Evolutionary conservation across 2,888 invertebrate genomes (phyloP), one percentile per base, ranked within the genome.

Genomic region (Philereme vetulata): DNA sequence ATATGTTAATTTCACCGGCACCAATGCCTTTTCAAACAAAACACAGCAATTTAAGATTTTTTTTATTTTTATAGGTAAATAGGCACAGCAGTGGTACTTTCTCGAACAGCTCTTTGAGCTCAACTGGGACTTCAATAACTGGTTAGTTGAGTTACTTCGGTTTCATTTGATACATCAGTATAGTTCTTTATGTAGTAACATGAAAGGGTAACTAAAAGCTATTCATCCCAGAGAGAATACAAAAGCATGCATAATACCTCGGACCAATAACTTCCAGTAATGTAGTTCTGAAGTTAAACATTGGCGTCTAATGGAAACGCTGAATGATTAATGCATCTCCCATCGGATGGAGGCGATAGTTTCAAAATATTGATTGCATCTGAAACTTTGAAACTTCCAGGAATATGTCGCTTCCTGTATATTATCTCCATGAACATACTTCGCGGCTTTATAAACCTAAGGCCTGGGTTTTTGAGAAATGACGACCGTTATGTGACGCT

Each of bases 311-410:
- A 74, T 72, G 72, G 70, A 71, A 71, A 55, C 65, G 54, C 49
- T 62, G 66, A 68, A 71, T 75, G 75, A 74, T 75, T 72, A 72
- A 76, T 76, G 70, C 71, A 72, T 67, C 60, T 47, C 55, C 67
- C 65, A 54, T 43, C 50, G 65, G 68, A 67, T 67, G 60, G 5
- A 63, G 63, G 65, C 65, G 63, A 65, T 72, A 65, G 68, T 71
- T 71, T 71, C 68, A 69, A 71, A 72, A 72, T 71, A 72, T 71
- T 67, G 68, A 70, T 70, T 70, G 68, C 66, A 68, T 62, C 69
- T 64, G 68, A 59, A 69, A 71, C 66, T 72, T 65, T 62, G 59
- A 50, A 63, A 59, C 59, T 67, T 60, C 55, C 51, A 51, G 49
- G 56, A 52, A 52, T 60, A 43, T 56, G 60, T 56, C 40, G 49